Percentiles rank a stretch among this genome's conserved stretches.
These are phyloP conservation scores for Smithornis capensis DNA, from an alignment of 2,113 vertebrate species.

Conservation along the genomic window DNA sequence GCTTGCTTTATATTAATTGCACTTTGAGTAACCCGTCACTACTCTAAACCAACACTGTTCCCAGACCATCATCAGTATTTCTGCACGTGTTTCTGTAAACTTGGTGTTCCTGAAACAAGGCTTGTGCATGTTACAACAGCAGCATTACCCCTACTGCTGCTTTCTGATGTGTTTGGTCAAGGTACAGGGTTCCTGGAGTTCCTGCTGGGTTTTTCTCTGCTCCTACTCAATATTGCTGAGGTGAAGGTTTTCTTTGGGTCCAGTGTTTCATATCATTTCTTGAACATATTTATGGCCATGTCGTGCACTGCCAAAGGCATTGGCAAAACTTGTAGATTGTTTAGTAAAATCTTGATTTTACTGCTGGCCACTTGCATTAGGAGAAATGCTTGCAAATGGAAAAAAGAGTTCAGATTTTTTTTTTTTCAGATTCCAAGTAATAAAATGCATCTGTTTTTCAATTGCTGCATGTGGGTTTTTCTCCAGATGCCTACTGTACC, in stretches of 20 bases:
- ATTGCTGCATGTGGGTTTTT: not conserved
- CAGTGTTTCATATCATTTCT: not conserved
- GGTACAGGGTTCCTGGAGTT: not conserved
- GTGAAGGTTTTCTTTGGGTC: not conserved
- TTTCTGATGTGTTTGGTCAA: not conserved
- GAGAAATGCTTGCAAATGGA: not conserved
- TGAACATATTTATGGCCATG: accelerated
- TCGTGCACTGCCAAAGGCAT: not conserved
- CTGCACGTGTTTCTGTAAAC: not conserved
- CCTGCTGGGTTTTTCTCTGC: not conserved
- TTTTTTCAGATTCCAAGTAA: not conserved
- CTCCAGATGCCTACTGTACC: not conserved
- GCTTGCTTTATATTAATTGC: not conserved
- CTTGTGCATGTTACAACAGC: not conserved
- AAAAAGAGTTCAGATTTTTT: not conserved
- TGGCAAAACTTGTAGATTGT: not conserved
- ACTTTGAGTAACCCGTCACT: not conserved
- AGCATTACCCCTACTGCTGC: not conserved
- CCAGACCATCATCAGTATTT: not conserved
- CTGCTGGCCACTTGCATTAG: not conserved
- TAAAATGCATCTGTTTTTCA: not conserved
- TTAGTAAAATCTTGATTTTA: not conserved
- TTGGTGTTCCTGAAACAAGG: not conserved
- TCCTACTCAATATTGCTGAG: not conserved
- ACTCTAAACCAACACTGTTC: not conserved